phyloP scores from a whole-genome alignment of 1,140 invertebrate species.

The Hyposmocoma kahamanoa region DNA sequence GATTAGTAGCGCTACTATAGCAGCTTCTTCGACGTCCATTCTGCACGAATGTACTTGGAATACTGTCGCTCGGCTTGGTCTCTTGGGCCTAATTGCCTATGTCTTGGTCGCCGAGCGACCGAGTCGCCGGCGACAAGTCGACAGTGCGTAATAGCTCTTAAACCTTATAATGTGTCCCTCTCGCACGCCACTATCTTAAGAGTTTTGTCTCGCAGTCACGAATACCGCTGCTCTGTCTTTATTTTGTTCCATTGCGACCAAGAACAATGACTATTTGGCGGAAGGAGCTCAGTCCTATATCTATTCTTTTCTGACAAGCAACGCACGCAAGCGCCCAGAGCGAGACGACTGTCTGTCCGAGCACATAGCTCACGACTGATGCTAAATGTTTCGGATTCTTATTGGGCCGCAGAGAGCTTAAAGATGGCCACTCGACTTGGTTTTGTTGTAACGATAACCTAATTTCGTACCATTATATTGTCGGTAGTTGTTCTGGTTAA shows the following conservation, averaged over 20 bases:
- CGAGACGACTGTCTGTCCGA: constrained; percentile 31
- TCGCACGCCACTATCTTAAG: constrained; percentile 36
- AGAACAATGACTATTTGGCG: constrained; percentile 69
- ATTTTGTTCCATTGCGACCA: constrained; percentile 70
- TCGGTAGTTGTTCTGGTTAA: constrained; percentile 56
- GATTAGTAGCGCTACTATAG: too few species aligned
- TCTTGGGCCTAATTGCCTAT: too few species aligned
- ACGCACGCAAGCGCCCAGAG: constrained; percentile 20
- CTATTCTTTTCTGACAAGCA: constrained; percentile 42
- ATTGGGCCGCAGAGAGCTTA: constrained; percentile 63
- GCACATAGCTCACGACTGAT: constrained; percentile 12
- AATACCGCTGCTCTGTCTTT: constrained; percentile 71
- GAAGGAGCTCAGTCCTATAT: constrained; percentile 53
- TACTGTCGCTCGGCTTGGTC: too few species aligned
- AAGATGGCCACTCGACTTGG: constrained; percentile 67
- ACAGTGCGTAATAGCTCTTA: too few species aligned
- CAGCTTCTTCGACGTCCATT: too few species aligned
- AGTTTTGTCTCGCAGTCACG: constrained; percentile 64
- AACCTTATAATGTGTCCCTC: constrained; percentile 53
- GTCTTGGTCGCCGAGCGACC: too few species aligned
- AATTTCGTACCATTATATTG: constrained; percentile 64
- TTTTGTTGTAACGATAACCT: constrained; percentile 69
- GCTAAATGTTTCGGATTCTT: constrained; percentile 63
- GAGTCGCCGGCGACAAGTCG: too few species aligned
- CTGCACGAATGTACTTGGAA: too few species aligned